Evolutionary conservation across 2,113 vertebrate genomes (phyloP).

Genomic region (Xenopus tropicalis): UCB_Xtro_10.0 CM004443.2:30192001-30192500

Average conservation of each 20-base stretch:
- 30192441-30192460: too few relatives aligned
- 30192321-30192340: too few relatives aligned
- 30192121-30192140: constrained; percentile 52
- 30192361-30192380: too few relatives aligned
- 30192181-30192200: constrained; percentile 50
- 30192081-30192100: constrained; percentile 57
- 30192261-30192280: constrained; percentile 29
- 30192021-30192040: constrained; percentile 57
- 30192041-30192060: constrained; percentile 64
- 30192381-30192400: too few relatives aligned
- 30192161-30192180: constrained; percentile 54
- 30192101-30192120: constrained; percentile 57
- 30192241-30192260: constrained; percentile 48
- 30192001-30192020: constrained; percentile 60
- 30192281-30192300: background rate
- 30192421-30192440: too few relatives aligned
- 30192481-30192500: too few relatives aligned
- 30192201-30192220: constrained; percentile 51
- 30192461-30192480: too few relatives aligned
- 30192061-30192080: constrained; percentile 64
- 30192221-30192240: constrained; percentile 59
- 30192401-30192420: too few relatives aligned
- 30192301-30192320: too few relatives aligned
- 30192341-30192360: too few relatives aligned
- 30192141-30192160: constrained; percentile 52